Evolutionary conservation across 2,888 invertebrate genomes (phyloP).

Genomic region (Idaea aversata): DNA sequence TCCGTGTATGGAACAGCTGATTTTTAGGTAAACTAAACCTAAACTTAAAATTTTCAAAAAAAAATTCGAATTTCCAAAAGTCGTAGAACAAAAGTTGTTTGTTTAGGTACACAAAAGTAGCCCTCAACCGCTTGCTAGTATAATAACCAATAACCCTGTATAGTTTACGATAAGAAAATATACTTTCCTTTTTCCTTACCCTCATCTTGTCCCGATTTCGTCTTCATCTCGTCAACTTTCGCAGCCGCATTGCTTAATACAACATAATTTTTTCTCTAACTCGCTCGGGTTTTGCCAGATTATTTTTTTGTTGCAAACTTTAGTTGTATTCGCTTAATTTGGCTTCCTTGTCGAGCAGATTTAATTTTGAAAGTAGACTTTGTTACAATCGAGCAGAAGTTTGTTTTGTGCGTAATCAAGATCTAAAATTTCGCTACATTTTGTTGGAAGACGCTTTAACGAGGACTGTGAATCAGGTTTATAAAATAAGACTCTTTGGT

Average conservation of each 20-base stretch:
- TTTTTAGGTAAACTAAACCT: no score
- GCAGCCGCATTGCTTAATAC: slow-evolving; percentile 55
- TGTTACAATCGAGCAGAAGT: slow-evolving; percentile 24
- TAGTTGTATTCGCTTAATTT: slow-evolving; percentile 36
- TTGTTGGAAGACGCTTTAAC: slow-evolving; percentile 14
- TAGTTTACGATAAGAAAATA: slow-evolving; percentile 47
- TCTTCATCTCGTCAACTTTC: slow-evolving; percentile 50
- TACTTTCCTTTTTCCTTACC: slow-evolving; percentile 49
- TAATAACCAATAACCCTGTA: no score
- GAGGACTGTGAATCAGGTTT: neutral
- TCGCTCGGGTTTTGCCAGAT: slow-evolving; percentile 33
- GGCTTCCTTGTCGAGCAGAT: slow-evolving; percentile 33
- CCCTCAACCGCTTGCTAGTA: no score
- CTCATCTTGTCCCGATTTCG: slow-evolving; percentile 47
- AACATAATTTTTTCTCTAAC: slow-evolving; percentile 50
- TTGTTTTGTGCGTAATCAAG: slow-evolving; percentile 19
- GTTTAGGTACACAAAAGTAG: no score
- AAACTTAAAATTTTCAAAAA: no score
- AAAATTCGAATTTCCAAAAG: no score
- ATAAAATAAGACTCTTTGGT: slow-evolving; percentile 31
- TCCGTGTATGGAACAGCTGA: no score
- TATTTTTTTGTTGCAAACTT: slow-evolving; percentile 38
- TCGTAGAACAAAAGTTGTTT: no score
- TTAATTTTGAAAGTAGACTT: slow-evolving; percentile 35
- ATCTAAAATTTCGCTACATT: slow-evolving; percentile 22